Percentiles rank a stretch among this genome's conserved stretches.
phyloP scores from a whole-genome alignment of 2,797 vertebrate genomes.

The Lagorchestes hirsutus region DNA sequence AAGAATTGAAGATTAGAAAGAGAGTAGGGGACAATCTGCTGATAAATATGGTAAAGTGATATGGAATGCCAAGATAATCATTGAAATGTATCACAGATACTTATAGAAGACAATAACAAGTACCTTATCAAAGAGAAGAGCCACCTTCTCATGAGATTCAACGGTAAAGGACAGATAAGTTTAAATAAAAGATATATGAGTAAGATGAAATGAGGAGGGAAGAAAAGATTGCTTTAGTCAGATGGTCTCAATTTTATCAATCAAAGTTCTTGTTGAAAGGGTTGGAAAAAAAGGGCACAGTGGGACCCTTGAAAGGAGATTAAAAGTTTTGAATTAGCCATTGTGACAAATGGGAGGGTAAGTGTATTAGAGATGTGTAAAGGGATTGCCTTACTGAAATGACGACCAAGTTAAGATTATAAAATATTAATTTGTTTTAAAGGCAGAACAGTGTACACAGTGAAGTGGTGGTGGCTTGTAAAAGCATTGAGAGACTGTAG shows the following conservation, averaged over 20 bases:
- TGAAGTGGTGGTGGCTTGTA: neutral
- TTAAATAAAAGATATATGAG: neutral
- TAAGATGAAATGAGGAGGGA: neutral
- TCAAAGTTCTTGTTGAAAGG: neutral
- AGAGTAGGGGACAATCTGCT: neutral
- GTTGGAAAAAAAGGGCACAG: neutral
- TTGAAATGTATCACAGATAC: neutral
- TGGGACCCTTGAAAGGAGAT: neutral
- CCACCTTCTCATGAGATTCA: neutral
- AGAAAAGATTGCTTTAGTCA: neutral
- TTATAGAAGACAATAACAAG: neutral
- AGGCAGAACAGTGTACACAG: neutral
- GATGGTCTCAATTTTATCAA: neutral
- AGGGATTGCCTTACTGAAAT: neutral
- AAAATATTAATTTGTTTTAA: neutral
- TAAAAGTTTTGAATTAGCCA: neutral
- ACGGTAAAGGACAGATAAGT: neutral
- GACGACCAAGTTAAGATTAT: neutral
- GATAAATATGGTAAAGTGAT: neutral
- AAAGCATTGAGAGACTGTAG: neutral
- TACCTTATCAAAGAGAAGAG: neutral
- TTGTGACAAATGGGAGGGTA: neutral
- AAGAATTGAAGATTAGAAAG: neutral
- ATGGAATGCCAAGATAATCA: neutral
- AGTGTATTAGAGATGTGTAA: neutral